phyloP scores from a whole-genome alignment of 2,113 vertebrate genomes.

The Paedocypris sp. region DNA sequence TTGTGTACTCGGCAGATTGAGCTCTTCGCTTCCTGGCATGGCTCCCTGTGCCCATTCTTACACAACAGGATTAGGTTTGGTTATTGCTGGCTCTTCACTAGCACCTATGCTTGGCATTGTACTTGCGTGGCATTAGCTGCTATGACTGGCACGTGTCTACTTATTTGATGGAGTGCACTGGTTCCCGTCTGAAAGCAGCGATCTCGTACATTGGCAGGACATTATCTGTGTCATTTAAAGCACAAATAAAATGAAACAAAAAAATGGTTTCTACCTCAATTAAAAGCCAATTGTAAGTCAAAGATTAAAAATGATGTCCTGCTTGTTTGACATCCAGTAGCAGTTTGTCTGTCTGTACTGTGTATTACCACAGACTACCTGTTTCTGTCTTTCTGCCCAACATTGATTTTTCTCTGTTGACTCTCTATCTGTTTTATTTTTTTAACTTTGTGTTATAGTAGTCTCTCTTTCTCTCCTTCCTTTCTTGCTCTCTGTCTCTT shows the following conservation, averaged over 20 bases:
- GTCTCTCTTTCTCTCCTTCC: no score
- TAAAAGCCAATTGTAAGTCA: conserved; percentile 35
- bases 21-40: conserved; percentile 54
- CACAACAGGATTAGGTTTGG: conserved; percentile 51
- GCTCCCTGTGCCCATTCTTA: conserved; percentile 61
- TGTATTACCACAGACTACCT: no score
- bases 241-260: conserved; percentile 38
- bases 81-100: conserved; percentile 45
- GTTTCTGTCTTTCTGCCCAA: no score
- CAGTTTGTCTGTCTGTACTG: conserved; percentile 3
- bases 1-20: conserved; percentile 45
- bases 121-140: conserved; percentile 55
- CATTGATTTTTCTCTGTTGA: no score
- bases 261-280: conserved; percentile 36
- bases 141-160: conserved; percentile 32
- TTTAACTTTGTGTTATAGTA: no score
- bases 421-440: no score
- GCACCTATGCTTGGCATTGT: conserved; percentile 52
- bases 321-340: conserved; percentile 20
- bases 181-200: conserved; percentile 37
- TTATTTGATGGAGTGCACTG: conserved; percentile 34
- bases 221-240: conserved; percentile 47
- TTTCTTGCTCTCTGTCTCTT: no score
- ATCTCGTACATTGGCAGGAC: conserved; percentile 46
- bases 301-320: conserved; percentile 31